Percentiles rank a stretch among this genome's conserved stretches.
Conservation (phyloP, 2,113 vertebrate genomes). For the Cavia porcellus region DNA sequence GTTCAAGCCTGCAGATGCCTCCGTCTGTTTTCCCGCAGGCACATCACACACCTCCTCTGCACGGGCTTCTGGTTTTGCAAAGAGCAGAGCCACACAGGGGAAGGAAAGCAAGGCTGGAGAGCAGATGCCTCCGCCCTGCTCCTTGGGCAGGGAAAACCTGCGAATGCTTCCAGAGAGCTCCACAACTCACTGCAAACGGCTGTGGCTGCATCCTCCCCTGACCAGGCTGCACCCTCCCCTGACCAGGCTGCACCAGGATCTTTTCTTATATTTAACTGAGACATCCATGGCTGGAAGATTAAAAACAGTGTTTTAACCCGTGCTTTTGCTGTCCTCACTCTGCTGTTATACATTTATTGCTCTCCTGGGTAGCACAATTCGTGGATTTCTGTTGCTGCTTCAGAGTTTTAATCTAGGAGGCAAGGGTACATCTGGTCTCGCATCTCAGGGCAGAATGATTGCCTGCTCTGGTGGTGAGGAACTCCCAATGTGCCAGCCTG, state of each 20-base stretch:
- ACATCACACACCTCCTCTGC: background rate
- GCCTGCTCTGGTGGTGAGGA: background rate
- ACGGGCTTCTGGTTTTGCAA: background rate
- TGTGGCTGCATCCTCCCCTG: background rate
- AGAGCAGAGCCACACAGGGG: background rate
- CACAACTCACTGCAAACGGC: background rate
- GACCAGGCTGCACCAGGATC: background rate
- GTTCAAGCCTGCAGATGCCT: background rate
- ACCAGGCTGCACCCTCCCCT: background rate
- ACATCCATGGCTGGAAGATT: background rate
- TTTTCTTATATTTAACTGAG: background rate
- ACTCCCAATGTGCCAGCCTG: background rate
- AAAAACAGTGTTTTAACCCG: background rate
- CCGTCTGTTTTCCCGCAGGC: fast-evolving
- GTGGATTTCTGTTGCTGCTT: background rate
- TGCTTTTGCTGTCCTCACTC: background rate
- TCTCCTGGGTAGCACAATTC: background rate
- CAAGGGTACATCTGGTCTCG: background rate
- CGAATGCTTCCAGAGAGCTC: background rate
- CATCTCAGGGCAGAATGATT: background rate
- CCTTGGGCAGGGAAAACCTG: background rate
- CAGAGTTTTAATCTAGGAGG: background rate
- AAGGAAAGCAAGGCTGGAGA: background rate
- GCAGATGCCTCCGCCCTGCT: background rate
- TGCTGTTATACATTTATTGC: background rate